These are phyloP conservation scores for Frankliniella fusca DNA, from an alignment of 2,888 invertebrate genomes.

Conservation along the genomic window DNA sequence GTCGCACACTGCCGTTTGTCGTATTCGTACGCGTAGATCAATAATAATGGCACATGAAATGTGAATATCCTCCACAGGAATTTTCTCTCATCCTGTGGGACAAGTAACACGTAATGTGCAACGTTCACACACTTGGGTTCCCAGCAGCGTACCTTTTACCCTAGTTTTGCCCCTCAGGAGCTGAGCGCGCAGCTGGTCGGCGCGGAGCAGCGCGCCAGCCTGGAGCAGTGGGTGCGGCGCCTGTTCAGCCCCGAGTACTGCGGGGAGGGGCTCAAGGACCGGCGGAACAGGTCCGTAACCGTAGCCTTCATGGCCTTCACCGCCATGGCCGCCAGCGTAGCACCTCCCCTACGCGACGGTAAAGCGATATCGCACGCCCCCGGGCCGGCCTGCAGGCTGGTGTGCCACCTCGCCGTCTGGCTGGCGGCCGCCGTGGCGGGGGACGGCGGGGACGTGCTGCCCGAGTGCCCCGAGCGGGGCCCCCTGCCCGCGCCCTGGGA, in stretches of 20 bases:
- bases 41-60: too few relatives aligned
- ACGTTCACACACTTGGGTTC: too few relatives aligned
- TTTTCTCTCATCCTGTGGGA: too few relatives aligned
- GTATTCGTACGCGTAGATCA: too few relatives aligned
- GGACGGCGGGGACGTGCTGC: background rate
- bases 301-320: background rate
- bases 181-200: background rate
- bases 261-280: background rate
- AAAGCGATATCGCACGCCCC: background rate
- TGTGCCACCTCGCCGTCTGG: background rate
- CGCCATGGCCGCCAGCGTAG: too few relatives aligned
- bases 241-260: conserved; percentile 17
- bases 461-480: background rate
- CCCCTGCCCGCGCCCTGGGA: background rate
- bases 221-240: conserved; percentile 17
- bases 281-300: background rate
- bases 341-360: too few relatives aligned
- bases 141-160: too few relatives aligned
- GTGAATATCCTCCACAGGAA: too few relatives aligned
- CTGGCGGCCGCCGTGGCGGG: background rate
- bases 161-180: conserved; percentile 1
- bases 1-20: too few relatives aligned
- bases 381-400: background rate
- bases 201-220: conserved; percentile 1
- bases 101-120: too few relatives aligned